Evolutionary conservation across 2,113 vertebrate genomes (phyloP), one percentile per base, ranked within the genome.

Genomic region (Mesoclemmys tuberculata): DNA sequence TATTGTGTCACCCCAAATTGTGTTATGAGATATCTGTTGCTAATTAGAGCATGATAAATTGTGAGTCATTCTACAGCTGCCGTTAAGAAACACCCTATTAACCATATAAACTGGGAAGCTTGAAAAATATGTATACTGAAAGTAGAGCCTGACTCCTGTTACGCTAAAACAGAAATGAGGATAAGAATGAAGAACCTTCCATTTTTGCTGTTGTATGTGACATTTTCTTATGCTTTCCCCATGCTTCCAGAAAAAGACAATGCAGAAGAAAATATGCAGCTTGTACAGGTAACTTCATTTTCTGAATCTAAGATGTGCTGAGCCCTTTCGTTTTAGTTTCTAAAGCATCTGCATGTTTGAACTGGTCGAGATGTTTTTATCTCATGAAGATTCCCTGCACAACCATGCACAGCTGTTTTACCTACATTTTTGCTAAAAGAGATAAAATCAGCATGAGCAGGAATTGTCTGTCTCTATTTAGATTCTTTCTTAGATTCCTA

Each of bases 221-320:
- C 80, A 71, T 52, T 95, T 95, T 98, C 97, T 79, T 94, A 84
- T 0, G 4, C 93, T 64, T 93, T 98, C 89, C 94, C 95, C 1
- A 0, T 31, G 71, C 83, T 88, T 13, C 46, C 24, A 58, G 95
- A 93, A n/a, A 95, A 68, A 52, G 80, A 90, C n/a, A 85, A 81
- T 4, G 86, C 96, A 52, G 96, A 81, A 74, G 84, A 96, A 52
- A 91, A 95, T 27, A 14, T 19, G 44, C 94, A 94, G 3, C 87
- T 97, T 84, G 92, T 97, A 51, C 96, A 98, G 98, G 98, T 98
- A 98, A 96, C 19, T 90, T 11, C 26, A 11, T 31, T 52, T 4
- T 78, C 27, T 3, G 0, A 77, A 49, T 41, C 3, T 64, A 31
- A 89, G 29, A 27, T 61, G 16, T 38, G 3, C 3, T 27, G 18